phyloP scores from a whole-genome alignment of 2,113 vertebrate species.

The Naja naja region DNA sequence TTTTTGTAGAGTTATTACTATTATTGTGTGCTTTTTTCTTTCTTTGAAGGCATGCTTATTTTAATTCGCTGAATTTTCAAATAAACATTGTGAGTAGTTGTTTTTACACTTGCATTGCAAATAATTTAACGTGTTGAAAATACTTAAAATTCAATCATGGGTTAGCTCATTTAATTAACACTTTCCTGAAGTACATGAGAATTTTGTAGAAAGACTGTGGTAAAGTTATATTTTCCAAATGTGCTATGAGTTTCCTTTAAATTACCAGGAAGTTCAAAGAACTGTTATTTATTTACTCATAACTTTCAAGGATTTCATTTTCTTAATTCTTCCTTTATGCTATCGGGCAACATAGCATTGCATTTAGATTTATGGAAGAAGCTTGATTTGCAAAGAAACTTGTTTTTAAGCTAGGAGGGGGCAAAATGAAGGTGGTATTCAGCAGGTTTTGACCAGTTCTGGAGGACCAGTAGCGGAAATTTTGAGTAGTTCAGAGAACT shows the following conservation, averaged over 20 bases:
- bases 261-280: not conserved
- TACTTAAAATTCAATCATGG: not conserved
- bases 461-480: no score
- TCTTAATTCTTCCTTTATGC: not conserved
- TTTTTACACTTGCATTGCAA: not conserved
- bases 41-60: not conserved
- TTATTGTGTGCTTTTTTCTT: not conserved
- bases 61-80: not conserved
- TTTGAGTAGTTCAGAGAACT: no score
- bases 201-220: not conserved
- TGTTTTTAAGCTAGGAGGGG: not conserved
- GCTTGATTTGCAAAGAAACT: not conserved
- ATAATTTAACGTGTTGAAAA: not conserved
- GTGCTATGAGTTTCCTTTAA: not conserved
- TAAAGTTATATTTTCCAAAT: not conserved
- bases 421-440: not conserved
- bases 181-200: not conserved
- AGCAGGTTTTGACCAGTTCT: no score
- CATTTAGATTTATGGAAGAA: not conserved
- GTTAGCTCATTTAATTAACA: not conserved
- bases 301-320: not conserved
- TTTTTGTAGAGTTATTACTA: not conserved
- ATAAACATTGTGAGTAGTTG: not conserved
- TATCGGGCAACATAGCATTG: not conserved
- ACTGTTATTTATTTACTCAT: not conserved